phyloP scores from a whole-genome alignment of 2,113 vertebrate species.

The Dicerorhinus sumatrensis region DNA sequence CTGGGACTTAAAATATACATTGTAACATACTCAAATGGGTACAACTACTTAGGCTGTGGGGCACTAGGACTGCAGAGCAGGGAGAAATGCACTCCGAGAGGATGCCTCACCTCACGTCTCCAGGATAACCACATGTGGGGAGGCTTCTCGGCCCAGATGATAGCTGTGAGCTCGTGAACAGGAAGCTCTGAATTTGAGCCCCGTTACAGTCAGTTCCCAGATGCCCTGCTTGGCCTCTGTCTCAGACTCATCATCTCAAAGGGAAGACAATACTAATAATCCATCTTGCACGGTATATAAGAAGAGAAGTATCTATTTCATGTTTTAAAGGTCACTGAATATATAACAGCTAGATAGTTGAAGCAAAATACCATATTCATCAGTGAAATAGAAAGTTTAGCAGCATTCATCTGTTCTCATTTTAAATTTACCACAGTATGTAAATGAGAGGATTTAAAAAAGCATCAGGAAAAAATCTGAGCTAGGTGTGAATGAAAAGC shows the following conservation, averaged over 20 bases:
- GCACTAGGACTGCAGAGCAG: background rate
- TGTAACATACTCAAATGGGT: background rate
- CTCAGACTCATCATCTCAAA: background rate
- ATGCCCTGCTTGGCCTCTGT: background rate
- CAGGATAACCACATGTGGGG: background rate
- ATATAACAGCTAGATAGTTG: constrained; percentile 75
- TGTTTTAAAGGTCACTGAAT: constrained; percentile 80
- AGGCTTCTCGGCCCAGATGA: background rate
- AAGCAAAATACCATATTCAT: constrained; percentile 81
- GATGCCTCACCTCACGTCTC: background rate
- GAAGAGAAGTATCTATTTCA: constrained; percentile 62
- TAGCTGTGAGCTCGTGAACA: background rate
- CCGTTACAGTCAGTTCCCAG: background rate
- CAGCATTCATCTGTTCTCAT: constrained; percentile 83
- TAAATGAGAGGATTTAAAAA: constrained; percentile 82
- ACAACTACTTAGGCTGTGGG: background rate
- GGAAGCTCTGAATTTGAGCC: background rate
- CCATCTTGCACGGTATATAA: background rate
- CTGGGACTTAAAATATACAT: background rate
- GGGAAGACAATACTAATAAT: constrained; percentile 68
- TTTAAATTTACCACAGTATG: constrained; percentile 82
- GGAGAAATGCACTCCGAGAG: background rate
- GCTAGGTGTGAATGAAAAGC: constrained; percentile 74
- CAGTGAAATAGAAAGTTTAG: constrained; percentile 76
- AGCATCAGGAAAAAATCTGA: constrained; percentile 81